These are phyloP conservation scores for Triplophysa yarkandensis DNA, from an alignment of 2,797 vertebrate genomes.

Conservation along the genomic window DNA sequence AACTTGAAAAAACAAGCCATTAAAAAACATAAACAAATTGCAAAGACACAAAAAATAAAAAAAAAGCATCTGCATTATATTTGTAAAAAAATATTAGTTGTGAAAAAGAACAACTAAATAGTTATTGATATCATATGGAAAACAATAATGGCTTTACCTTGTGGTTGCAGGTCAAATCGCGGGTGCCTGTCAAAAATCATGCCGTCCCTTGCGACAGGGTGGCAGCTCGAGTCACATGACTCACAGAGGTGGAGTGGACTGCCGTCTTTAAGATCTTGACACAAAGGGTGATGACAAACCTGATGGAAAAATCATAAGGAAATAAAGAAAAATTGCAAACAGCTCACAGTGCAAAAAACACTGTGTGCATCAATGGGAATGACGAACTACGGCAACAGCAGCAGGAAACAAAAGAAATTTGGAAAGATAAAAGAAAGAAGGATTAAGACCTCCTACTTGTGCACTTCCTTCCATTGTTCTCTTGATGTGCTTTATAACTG, in stretches of 20 bases:
- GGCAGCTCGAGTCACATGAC: slow-evolving; percentile 85
- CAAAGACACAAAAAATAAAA: neutral
- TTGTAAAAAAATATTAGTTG: neutral
- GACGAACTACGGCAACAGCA: slow-evolving; percentile 2
- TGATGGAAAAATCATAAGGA: slow-evolving; percentile 58
- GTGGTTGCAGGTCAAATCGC: slow-evolving; percentile 86
- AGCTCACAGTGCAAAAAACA: neutral
- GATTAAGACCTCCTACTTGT: slow-evolving; percentile 32
- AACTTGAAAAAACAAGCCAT: too few species aligned
- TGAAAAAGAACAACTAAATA: neutral
- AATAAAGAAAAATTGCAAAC: slow-evolving; percentile 12
- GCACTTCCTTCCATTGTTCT: slow-evolving; percentile 52
- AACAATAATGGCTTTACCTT: slow-evolving; percentile 75
- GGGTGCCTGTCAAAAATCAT: slow-evolving; percentile 89
- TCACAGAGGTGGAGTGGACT: slow-evolving; percentile 87
- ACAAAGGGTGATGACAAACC: slow-evolving; percentile 89
- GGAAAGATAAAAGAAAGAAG: slow-evolving; percentile 43
- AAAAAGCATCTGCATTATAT: neutral
- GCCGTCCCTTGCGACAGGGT: slow-evolving; percentile 73
- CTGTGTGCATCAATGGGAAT: neutral
- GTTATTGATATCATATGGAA: too few species aligned
- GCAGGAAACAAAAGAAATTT: slow-evolving; percentile 32
- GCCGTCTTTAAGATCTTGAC: slow-evolving; percentile 83
- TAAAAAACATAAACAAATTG: too few species aligned
- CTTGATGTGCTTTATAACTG: slow-evolving; percentile 38